Percentiles rank a stretch among this genome's conserved stretches.
Evolutionary conservation across 2,113 vertebrate genomes (phyloP).

Genomic region (Cryptotis parvus): DNA sequence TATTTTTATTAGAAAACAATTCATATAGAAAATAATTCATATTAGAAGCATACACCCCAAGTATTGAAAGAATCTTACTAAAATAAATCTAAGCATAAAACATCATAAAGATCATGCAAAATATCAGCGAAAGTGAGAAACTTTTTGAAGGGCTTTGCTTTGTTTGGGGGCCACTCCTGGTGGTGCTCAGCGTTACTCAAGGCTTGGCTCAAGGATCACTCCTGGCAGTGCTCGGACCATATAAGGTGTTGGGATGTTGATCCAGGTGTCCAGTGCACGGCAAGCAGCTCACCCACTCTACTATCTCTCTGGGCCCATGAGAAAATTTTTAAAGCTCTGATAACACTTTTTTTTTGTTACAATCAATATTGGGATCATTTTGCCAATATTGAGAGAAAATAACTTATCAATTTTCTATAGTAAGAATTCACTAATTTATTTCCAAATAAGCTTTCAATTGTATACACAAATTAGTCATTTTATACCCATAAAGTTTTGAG

Average conservation of each 20-base stretch:
- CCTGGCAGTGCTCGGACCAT: background rate
- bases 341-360: background rate
- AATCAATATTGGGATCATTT: background rate
- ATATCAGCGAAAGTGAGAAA: background rate
- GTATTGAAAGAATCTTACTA: slow-evolving; percentile 3
- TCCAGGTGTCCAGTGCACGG: too few relatives aligned
- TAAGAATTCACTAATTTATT: background rate
- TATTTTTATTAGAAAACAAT: too few relatives aligned
- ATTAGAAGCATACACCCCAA: background rate
- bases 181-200: too few relatives aligned
- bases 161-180: background rate
- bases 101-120: background rate
- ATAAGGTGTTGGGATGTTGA: too few relatives aligned
- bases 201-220: background rate
- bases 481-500: background rate
- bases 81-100: background rate
- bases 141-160: background rate
- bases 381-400: slow-evolving; percentile 10
- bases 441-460: background rate
- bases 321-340: slow-evolving; percentile 17
- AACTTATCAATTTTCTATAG: background rate
- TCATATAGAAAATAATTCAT: background rate
- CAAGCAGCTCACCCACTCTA: too few relatives aligned
- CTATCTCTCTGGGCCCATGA: background rate
- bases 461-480: slow-evolving; percentile 30